Base-by-base conservation (phyloP, 2,888 invertebrate genomes). In the Tupiocoris notatus region DNA sequence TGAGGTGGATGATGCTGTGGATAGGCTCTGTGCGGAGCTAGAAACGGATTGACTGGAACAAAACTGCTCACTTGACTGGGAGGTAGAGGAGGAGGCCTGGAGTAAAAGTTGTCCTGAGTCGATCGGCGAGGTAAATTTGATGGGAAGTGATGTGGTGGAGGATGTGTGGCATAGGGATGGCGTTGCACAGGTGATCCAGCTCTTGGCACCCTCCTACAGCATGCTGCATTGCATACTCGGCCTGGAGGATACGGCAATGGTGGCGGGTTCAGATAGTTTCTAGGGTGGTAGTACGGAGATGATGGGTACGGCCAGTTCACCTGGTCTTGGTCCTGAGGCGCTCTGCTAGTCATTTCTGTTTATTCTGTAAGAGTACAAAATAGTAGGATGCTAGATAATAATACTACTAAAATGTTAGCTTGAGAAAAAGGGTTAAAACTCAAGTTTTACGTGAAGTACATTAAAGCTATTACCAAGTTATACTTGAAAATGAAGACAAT, bases 311-410 rank as follows among this genome's bases (percentile, higher is more conserved):
- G 65, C 75, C 75, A 75, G 65, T 59, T 75, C n/a, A 61, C 63
- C 64, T 75, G 75, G 25, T 75, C 65, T 75, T 75, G 75, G 25
- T 75, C 65, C 65, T 75, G 75, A 7, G 64, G 75, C 16, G 75
- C 65, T 17, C 64, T 75, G 2, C 39, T 39, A 12, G 39, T 39
- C 39, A 39, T 39, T 7, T 39, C 39, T 39, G 39, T 3, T 39
- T 39, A 12, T 39, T 12, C 39, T 39, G 39, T 12, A 39, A 39
- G 39, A 39, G 12, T n/a, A n/a, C n/a, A n/a, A n/a, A n/a, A n/a
- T n/a, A n/a, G n/a, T n/a, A n/a, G n/a, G n/a, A n/a, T n/a, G n/a
- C n/a, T n/a, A n/a, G n/a, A n/a, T n/a, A n/a, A n/a, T n/a, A n/a
- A n/a, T n/a, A n/a, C n/a, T n/a, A n/a, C n/a, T n/a, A n/a, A n/a